These are phyloP conservation scores for Pungitius pungitius DNA, from an alignment of 2,113 vertebrate species.

Conservation along the genomic window DNA sequence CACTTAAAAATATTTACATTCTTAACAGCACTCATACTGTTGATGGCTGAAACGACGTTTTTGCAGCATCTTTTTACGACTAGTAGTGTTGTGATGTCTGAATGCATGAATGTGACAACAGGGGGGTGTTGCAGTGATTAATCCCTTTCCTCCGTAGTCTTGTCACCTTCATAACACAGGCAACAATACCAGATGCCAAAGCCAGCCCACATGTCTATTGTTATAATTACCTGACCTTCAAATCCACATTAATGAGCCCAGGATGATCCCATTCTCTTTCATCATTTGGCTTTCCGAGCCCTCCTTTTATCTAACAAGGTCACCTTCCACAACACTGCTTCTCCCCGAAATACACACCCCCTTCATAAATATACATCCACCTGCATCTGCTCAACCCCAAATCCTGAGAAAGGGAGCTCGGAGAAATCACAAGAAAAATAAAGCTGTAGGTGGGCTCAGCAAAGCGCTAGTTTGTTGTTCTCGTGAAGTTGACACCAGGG, in stretches of 20 bases:
- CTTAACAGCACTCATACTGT: conserved; percentile 26
- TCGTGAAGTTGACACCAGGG: conserved; percentile 53
- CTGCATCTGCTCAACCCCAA: conserved; percentile 72
- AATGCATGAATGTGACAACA: conserved; percentile 71
- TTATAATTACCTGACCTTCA: conserved; percentile 81
- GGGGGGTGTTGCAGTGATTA: conserved; percentile 72
- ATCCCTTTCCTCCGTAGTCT: conserved; percentile 67
- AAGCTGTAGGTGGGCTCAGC: conserved; percentile 64
- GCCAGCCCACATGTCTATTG: conserved; percentile 72
- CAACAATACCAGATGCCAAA: conserved; percentile 79
- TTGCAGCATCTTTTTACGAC: conserved; percentile 37
- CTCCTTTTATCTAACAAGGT: conserved; percentile 82
- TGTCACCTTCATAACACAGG: conserved; percentile 74
- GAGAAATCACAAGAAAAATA: conserved; percentile 68
- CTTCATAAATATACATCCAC: conserved; percentile 78
- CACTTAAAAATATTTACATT: conserved; percentile 37
- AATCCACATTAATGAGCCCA: conserved; percentile 81
- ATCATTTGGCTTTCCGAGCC: conserved; percentile 74
- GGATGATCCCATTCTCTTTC: conserved; percentile 78
- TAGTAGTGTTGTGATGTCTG: conserved; percentile 61
- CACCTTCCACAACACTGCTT: conserved; percentile 72
- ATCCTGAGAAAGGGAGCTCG: conserved; percentile 34
- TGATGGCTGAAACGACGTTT: conserved; percentile 51
- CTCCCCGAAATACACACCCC: conserved; percentile 72
- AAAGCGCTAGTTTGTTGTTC: conserved; percentile 51